Percentiles rank a stretch among this genome's conserved stretches.
These are phyloP conservation scores for Laupala kohalensis DNA, from an alignment of 1,140 invertebrate species.

Conservation along the genomic window DNA sequence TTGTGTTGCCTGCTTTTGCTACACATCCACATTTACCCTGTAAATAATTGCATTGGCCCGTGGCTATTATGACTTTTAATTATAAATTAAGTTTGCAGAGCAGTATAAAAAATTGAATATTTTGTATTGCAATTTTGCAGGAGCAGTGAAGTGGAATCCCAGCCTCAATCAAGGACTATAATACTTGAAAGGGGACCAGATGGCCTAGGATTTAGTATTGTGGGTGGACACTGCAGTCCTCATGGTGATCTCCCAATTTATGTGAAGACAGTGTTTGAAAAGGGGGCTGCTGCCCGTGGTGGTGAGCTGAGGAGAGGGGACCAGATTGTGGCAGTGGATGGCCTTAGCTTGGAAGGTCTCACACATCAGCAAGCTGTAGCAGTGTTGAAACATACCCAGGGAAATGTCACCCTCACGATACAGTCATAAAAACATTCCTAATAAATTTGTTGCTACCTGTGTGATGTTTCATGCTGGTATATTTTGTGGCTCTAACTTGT, in stretches of 20 bases:
- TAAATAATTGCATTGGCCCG: too few relatives aligned
- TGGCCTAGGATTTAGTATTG: slow-evolving; percentile 65
- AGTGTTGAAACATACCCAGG: slow-evolving; percentile 39
- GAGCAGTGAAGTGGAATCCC: slow-evolving; percentile 2
- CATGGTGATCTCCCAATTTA: slow-evolving; percentile 67
- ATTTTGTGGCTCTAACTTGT: neutral
- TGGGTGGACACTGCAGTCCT: slow-evolving; percentile 62
- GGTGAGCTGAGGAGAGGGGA: slow-evolving; percentile 48
- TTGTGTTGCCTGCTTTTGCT: too few relatives aligned
- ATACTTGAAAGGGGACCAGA: slow-evolving; percentile 54
- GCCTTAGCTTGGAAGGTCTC: slow-evolving; percentile 36
- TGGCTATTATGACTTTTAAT: too few relatives aligned
- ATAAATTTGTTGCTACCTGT: neutral
- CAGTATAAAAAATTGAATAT: too few relatives aligned
- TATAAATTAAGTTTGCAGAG: too few relatives aligned
- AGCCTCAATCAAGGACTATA: slow-evolving; percentile 29
- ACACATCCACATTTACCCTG: too few relatives aligned
- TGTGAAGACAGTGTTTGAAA: slow-evolving; percentile 68
- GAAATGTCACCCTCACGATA: slow-evolving; percentile 40
- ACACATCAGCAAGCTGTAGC: slow-evolving; percentile 47
- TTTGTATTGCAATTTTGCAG: neutral
- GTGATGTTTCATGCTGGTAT: neutral
- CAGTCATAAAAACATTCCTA: slow-evolving; percentile 21
- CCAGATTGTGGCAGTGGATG: slow-evolving; percentile 42
- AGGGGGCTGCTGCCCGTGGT: slow-evolving; percentile 55